Evolutionary conservation across 2,797 vertebrate genomes (phyloP).

Genomic region (Ara ararauna): DNA sequence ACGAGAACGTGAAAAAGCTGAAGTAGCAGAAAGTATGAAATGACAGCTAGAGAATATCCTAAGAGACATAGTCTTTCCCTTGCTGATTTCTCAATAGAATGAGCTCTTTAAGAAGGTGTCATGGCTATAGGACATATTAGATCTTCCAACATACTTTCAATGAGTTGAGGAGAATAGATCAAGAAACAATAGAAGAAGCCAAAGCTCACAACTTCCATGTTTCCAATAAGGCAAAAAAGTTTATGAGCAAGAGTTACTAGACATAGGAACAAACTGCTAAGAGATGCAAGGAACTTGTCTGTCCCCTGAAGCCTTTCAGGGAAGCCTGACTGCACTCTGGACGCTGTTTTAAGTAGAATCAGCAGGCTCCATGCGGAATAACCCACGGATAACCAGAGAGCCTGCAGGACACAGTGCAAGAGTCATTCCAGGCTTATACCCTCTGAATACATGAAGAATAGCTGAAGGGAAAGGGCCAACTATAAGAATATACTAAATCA

Average conservation of each 20-base stretch:
- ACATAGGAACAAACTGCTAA: not conserved
- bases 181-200: not conserved
- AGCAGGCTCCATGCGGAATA: not conserved
- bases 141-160: fast-evolving
- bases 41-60: not conserved
- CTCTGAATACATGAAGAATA: fast-evolving
- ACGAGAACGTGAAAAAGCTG: fast-evolving
- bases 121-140: not conserved
- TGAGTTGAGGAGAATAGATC: not conserved
- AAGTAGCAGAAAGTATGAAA: not conserved
- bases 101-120: not conserved
- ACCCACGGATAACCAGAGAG: not conserved
- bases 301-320: not conserved
- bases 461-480: not conserved
- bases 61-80: not conserved
- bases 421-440: not conserved
- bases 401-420: not conserved
- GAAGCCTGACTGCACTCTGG: not conserved
- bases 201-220: not conserved
- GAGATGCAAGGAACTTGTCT: fast-evolving
- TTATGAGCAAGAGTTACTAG: not conserved
- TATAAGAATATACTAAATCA: not conserved
- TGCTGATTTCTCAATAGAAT: not conserved
- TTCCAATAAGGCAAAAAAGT: not conserved
- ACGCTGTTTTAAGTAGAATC: not conserved